A percentile compares a stretch with the other conserved stretches of the same genome.
Evolutionary conservation across 2,888 invertebrate genomes (phyloP).

Genomic region (Norana najaformis): DNA sequence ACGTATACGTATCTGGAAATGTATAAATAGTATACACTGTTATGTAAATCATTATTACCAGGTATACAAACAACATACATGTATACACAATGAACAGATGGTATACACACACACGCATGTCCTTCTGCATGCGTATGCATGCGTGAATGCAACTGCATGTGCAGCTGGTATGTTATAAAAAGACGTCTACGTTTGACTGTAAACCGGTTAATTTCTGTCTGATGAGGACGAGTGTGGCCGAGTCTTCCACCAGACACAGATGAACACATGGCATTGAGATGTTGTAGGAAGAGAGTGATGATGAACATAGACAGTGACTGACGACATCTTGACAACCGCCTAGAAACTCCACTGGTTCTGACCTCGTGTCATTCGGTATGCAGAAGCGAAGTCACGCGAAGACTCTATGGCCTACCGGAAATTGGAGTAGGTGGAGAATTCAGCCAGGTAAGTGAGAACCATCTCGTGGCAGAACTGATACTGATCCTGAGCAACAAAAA

Average conservation of each 20-base stretch:
- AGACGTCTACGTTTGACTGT: background rate
- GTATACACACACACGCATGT: background rate
- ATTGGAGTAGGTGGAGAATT: slow-evolving; percentile 46
- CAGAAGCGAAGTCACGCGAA: background rate
- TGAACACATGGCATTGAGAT: slow-evolving; percentile 13
- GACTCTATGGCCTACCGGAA: slow-evolving; percentile 39
- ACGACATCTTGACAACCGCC: background rate
- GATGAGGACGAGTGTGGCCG: background rate
- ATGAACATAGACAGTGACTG: background rate
- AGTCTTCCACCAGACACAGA: background rate
- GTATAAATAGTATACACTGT: background rate
- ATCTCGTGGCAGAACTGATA: slow-evolving; percentile 64
- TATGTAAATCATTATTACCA: background rate
- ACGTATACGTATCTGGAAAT: no score
- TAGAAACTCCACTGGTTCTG: background rate
- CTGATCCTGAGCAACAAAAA: slow-evolving; percentile 61
- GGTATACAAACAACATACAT: background rate
- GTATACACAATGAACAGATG: background rate
- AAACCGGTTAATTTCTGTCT: background rate
- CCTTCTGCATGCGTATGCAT: no score
- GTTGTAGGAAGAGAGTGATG: slow-evolving; percentile 13
- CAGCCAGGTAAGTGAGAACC: slow-evolving; percentile 60
- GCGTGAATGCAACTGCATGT: no score
- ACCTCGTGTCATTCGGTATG: background rate
- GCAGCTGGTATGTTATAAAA: background rate